Base-by-base conservation (phyloP, 1,140 invertebrate genomes). In the Macrosteles quadrilineatus region DNA sequence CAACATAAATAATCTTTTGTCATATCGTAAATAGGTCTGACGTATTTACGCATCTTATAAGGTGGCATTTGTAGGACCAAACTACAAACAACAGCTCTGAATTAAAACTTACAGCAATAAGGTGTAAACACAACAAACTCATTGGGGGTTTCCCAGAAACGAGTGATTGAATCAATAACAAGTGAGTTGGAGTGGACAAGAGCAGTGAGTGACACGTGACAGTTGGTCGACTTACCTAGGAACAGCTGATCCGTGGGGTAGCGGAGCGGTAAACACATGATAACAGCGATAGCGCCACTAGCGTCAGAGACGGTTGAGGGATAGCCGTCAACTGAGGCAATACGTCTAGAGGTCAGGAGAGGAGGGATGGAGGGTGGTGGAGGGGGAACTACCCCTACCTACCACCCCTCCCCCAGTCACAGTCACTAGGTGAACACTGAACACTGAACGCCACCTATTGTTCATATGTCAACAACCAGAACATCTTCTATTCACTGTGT, bases 171-270 rank as follows among this genome's bases (percentile, higher is more conserved):
- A 36, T 36, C 32, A 36, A 36, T 36, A 36, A 36, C 32, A 36
- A 36, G 32, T 36, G 14, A 36, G 32, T 4, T 14, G 4, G 32
- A 36, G 14, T 36, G 32, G 32, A 36, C 32, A 36, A 36, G 17
- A 19, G n/a, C 6, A 50, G 47, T 50, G 47, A 50, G 4, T 65
- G 36, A 27, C 70, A 68, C 19, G n/a, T 47, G 63, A 40, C 72
- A 73, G 72, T 71, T 71, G 69, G 47, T 69, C 70, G 67, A 71
- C 67, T 71, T 69, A 73, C 65, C 55, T 59, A 30, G 11, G 25
- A 59, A 59, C 21, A 59, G 25, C 12, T 30, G 12, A 59, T 59
- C 55, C 55, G 23, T 59, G 6, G 55, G 55, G 23, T 21, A 59
- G 14, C 55, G 21, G 21, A 59, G 55, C 55, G 55, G 55, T 25